These are phyloP conservation scores for Cosmorhoe ocellata DNA, from an alignment of 2,888 invertebrate genomes.

Conservation along the genomic window DNA sequence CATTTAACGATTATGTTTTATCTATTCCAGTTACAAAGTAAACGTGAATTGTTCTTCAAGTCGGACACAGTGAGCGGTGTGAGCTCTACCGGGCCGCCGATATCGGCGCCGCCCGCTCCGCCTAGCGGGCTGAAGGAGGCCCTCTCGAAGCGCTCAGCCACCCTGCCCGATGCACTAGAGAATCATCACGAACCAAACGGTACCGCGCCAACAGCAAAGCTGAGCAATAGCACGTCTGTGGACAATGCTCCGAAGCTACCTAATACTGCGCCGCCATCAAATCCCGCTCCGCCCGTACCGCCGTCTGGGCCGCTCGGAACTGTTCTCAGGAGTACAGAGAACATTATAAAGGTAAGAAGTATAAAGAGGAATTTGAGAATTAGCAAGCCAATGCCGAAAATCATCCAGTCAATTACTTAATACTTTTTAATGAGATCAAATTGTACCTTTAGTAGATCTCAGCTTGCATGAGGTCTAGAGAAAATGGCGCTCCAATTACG, in stretches of 20 bases:
- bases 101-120: conserved; percentile 73
- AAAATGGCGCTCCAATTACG: conserved; percentile 7
- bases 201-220: conserved; percentile 54
- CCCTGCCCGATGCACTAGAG: conserved; percentile 69
- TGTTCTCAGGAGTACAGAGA: conserved; percentile 70
- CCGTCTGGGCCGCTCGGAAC: conserved; percentile 53
- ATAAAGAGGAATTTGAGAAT: too few relatives aligned
- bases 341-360: conserved; percentile 71
- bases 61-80: conserved; percentile 83
- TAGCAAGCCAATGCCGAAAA: too few relatives aligned
- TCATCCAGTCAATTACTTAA: conserved; percentile 3
- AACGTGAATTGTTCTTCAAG: conserved; percentile 94
- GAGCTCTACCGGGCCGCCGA: conserved; percentile 64
- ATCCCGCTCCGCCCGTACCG: conserved; percentile 75
- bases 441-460: too few relatives aligned
- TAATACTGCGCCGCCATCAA: conserved; percentile 67
- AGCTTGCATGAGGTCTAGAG: too few relatives aligned
- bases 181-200: conserved; percentile 80
- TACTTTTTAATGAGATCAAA: too few relatives aligned
- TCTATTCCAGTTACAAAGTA: conserved; percentile 87
- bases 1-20: conserved; percentile 27
- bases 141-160: conserved; percentile 71
- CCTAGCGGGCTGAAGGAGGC: conserved; percentile 79
- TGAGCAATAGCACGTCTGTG: conserved; percentile 70
- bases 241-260: conserved; percentile 64